Evolutionary conservation across 2,113 vertebrate species (phyloP).

Genomic region (Cyprinodon tularosa): DNA sequence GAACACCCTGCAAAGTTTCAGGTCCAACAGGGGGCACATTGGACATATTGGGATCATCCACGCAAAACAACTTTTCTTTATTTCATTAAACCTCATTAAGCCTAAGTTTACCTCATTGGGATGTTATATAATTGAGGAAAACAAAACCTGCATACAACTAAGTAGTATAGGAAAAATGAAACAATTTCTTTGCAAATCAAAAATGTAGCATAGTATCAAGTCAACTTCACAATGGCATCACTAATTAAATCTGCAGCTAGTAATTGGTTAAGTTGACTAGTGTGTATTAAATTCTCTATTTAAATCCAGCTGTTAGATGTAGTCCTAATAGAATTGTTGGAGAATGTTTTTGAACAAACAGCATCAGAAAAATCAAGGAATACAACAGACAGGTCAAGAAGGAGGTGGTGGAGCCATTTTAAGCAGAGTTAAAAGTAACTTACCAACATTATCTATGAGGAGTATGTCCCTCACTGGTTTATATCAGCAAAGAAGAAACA

Average conservation of each 20-base stretch:
- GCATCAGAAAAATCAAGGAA: not conserved
- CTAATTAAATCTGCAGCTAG: not conserved
- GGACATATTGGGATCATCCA: not conserved
- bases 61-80: not conserved
- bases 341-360: not conserved
- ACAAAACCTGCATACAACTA: not conserved
- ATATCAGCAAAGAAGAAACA: too few species aligned
- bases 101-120: not conserved
- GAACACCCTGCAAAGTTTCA: constrained; percentile 24
- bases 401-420: too few species aligned
- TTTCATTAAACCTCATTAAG: not conserved
- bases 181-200: not conserved
- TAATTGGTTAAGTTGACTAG: not conserved
- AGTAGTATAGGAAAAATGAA: not conserved
- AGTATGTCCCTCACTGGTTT: not conserved
- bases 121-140: not conserved
- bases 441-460: not conserved
- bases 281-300: not conserved
- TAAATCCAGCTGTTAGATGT: not conserved
- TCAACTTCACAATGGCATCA: not conserved
- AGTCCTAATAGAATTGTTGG: not conserved
- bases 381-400: not conserved
- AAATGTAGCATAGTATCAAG: not conserved
- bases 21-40: constrained; percentile 6
- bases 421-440: not conserved